These are phyloP conservation scores for Thalpophila matura DNA, from an alignment of 2,888 invertebrate genomes.

Conservation along the genomic window DNA sequence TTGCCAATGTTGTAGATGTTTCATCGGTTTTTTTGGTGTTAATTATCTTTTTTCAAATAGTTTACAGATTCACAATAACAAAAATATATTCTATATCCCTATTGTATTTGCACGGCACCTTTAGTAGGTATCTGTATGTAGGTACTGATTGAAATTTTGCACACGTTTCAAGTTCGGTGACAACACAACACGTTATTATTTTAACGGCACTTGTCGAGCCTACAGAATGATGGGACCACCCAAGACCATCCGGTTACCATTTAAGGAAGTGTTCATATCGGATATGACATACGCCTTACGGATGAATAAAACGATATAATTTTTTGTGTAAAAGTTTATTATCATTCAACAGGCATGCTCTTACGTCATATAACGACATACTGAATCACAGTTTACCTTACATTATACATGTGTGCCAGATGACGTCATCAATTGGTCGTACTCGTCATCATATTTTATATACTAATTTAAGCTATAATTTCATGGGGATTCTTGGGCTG, in stretches of 20 bases:
- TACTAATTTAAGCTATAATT: slow-evolving; percentile 21
- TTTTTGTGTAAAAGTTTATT: slow-evolving; percentile 67
- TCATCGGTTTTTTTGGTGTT: too few relatives aligned
- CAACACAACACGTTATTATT: too few relatives aligned
- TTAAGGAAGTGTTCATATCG: slow-evolving; percentile 16
- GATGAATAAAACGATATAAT: slow-evolving; percentile 32
- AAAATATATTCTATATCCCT: too few relatives aligned
- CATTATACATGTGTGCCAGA: slow-evolving; percentile 57
- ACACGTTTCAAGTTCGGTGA: too few relatives aligned
- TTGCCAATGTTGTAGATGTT: too few relatives aligned
- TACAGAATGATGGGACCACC: slow-evolving; percentile 26
- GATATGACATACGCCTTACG: slow-evolving; percentile 7
- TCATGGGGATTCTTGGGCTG: neutral
- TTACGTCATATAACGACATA: slow-evolving; percentile 45
- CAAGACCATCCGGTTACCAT: slow-evolving; percentile 12
- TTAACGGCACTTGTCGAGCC: neutral
- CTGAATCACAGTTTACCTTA: slow-evolving; percentile 69
- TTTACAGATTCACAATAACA: too few relatives aligned
- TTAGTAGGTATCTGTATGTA: too few relatives aligned
- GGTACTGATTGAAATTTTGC: too few relatives aligned
- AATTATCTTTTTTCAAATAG: too few relatives aligned
- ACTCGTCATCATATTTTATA: slow-evolving; percentile 1
- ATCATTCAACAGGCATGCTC: slow-evolving; percentile 67
- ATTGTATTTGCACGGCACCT: too few relatives aligned
- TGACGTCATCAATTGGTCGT: slow-evolving; percentile 40